Percentiles rank a stretch among this genome's conserved stretches.
Conservation (phyloP, 2,797 vertebrate genomes). For the Crypturellus tataupa region DNA sequence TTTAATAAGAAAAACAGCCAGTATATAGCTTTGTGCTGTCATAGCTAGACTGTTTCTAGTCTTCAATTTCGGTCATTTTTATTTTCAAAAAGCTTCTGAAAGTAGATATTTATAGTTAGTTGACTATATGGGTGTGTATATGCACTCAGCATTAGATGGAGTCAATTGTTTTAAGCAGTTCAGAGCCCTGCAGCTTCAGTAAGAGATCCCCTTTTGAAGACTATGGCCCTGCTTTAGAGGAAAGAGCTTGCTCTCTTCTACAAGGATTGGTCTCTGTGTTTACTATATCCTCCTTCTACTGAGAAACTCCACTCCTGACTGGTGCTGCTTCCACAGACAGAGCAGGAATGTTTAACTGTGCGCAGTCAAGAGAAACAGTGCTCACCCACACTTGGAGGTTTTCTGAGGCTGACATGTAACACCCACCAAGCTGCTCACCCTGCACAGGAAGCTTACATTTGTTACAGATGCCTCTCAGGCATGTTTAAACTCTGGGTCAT, state of each 20-base stretch:
- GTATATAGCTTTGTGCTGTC: background rate
- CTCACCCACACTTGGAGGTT: background rate
- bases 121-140: background rate
- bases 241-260: background rate
- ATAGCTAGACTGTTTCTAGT: background rate
- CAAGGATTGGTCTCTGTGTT: background rate
- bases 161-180: background rate
- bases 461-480: background rate
- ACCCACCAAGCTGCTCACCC: background rate
- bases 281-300: background rate
- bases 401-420: constrained; percentile 8
- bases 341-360: background rate
- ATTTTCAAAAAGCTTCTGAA: background rate
- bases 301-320: background rate
- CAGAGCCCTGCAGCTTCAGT: background rate
- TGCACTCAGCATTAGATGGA: background rate
- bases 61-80: accelerated
- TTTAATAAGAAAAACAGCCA: background rate
- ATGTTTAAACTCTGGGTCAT: constrained; percentile 26
- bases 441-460: constrained; percentile 1
- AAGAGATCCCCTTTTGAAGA: background rate
- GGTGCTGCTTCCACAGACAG: background rate
- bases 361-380: background rate
- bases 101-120: background rate
- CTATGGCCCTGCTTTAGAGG: background rate